These are phyloP conservation scores for Probaryconus sp. DNA, from an alignment of 1,140 invertebrate genomes.

Conservation along the genomic window DNA sequence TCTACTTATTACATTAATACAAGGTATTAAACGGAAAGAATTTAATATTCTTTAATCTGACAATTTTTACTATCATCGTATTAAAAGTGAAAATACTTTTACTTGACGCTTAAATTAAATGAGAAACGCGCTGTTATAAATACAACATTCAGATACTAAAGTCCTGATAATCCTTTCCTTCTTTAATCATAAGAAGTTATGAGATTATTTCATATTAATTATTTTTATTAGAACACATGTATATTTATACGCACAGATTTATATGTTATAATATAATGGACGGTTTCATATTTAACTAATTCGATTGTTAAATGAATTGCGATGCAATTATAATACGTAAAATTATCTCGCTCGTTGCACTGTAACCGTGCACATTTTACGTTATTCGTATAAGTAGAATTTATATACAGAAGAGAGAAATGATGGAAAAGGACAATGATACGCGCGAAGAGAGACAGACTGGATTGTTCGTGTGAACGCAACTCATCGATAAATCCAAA, in stretches of 20 bases:
- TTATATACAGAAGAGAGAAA: conserved; percentile 33
- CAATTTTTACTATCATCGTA: no score
- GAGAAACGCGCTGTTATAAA: no score
- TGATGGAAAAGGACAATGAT: no score
- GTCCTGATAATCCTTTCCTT: conserved; percentile 5
- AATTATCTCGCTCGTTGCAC: conserved; percentile 4
- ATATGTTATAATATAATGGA: conserved; percentile 17
- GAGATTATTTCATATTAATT: conserved; percentile 32
- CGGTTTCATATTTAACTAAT: conserved; percentile 35
- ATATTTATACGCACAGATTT: no score
- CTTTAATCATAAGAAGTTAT: conserved; percentile 20
- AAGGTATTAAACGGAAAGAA: no score
- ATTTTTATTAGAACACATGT: conserved; percentile 33
- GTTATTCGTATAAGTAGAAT: conserved; percentile 20
- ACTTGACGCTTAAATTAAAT: no score
- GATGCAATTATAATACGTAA: conserved; percentile 13
- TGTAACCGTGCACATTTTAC: conserved; percentile 6
- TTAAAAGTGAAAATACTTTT: no score
- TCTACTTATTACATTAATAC: no score
- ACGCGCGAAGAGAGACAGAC: conserved; percentile 18
- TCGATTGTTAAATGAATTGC: conserved; percentile 19
- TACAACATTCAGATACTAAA: no score
- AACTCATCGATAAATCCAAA: conserved; percentile 36
- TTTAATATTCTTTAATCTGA: no score
- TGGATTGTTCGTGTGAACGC: conserved; percentile 1